Conservation (phyloP, 2,113 vertebrate species). For the Thamnaconus septentrionalis region DNA sequence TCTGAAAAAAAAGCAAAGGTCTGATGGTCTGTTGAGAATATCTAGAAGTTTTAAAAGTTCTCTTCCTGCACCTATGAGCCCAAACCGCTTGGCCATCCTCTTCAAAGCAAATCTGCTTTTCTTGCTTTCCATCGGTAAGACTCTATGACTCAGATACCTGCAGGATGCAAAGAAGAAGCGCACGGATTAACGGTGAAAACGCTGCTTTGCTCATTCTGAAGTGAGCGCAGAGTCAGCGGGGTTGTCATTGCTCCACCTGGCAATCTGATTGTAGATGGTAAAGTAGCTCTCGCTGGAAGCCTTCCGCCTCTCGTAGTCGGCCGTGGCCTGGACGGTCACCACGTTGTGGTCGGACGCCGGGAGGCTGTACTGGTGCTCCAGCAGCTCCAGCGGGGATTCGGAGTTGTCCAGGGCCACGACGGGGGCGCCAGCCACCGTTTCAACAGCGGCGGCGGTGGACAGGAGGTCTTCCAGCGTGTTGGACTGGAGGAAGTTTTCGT, state of each 20-base stretch:
- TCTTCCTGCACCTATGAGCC: background rate
- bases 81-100: conserved; percentile 61
- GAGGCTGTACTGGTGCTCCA: conserved; percentile 61
- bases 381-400: background rate
- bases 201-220: no score
- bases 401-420: no score
- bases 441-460: conserved; percentile 2
- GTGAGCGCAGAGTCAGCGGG: accelerated
- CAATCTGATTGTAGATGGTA: conserved; percentile 51
- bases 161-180: background rate
- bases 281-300: conserved; percentile 42
- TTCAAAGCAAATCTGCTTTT: conserved; percentile 37
- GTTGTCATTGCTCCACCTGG: conserved; percentile 35
- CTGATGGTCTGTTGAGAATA: no score
- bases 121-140: conserved; percentile 44
- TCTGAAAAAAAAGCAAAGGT: no score
- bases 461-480: conserved; percentile 33
- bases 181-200: no score
- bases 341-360: conserved; percentile 10
- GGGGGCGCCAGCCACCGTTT: background rate
- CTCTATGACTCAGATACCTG: conserved; percentile 59
- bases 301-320: background rate
- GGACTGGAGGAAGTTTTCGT: conserved; percentile 26
- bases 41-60: no score
- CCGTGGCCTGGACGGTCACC: background rate